Conservation (phyloP, 64 coral and sea anemone genomes). For the Acropora tenuis region DNA sequence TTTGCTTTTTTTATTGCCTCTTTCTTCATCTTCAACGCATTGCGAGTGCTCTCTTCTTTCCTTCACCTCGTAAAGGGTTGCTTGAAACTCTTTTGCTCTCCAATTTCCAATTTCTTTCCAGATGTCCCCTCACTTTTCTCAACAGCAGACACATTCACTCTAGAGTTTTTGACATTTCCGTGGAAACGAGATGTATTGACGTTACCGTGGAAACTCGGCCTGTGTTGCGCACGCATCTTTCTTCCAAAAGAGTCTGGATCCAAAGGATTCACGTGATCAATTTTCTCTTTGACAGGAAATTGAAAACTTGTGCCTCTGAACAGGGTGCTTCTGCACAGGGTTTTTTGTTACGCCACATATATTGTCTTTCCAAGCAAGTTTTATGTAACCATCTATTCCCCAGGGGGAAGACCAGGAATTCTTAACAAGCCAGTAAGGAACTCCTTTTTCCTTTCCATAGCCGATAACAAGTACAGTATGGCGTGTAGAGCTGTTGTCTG, state of each 20-base stretch:
- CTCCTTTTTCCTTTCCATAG: slow-evolving; percentile 87
- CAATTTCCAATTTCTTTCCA: background rate
- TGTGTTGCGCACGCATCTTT: slow-evolving; percentile 57
- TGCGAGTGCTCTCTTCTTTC: background rate
- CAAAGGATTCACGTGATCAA: slow-evolving; percentile 50
- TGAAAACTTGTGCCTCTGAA: slow-evolving; percentile 81
- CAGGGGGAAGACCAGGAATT: slow-evolving; percentile 93
- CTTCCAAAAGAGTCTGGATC: slow-evolving; percentile 69
- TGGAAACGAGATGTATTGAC: background rate
- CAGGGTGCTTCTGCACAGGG: slow-evolving; percentile 68
- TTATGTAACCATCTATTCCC: slow-evolving; percentile 96
- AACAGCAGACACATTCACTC: background rate
- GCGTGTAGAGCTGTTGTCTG: slow-evolving; percentile 82
- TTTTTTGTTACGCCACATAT: slow-evolving; percentile 93
- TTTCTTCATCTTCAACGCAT: background rate
- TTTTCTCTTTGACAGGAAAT: slow-evolving; percentile 84
- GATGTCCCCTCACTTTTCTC: background rate
- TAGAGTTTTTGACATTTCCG: background rate
- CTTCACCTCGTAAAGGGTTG: background rate
- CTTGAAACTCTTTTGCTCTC: background rate
- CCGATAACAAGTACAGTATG: slow-evolving; percentile 94
- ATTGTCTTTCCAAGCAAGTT: slow-evolving; percentile 86
- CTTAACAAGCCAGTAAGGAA: slow-evolving; percentile 91
- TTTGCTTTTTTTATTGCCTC: background rate
- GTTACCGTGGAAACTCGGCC: slow-evolving; percentile 35